A percentile compares a stretch with the other conserved stretches of the same genome.
Evolutionary conservation across 2,888 invertebrate genomes (phyloP).

Genomic region (Masnerella sp.): DNA sequence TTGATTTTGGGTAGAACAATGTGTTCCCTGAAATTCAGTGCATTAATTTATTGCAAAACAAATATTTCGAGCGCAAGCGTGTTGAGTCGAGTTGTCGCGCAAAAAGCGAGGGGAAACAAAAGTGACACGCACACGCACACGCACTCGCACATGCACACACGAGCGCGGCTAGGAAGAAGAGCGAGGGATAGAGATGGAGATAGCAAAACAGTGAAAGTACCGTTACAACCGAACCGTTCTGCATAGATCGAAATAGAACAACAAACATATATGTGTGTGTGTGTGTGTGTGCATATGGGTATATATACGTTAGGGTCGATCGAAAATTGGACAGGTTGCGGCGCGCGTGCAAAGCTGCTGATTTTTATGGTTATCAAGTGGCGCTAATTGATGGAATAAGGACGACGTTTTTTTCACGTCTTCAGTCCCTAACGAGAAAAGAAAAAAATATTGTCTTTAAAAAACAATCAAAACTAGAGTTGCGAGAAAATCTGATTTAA

Average conservation of each 20-base stretch:
- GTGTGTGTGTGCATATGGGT: background rate
- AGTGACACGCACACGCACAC: background rate
- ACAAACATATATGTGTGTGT: background rate
- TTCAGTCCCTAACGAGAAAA: too few species aligned
- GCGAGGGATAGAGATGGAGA: too few species aligned
- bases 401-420: too few species aligned
- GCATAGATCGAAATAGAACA: slow-evolving; percentile 39
- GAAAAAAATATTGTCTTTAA: too few species aligned
- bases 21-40: slow-evolving; percentile 7
- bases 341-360: too few species aligned
- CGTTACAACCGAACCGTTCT: slow-evolving; percentile 26
- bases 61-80: slow-evolving; percentile 8
- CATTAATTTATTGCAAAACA: slow-evolving; percentile 28
- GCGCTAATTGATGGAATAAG: too few species aligned
- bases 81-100: background rate
- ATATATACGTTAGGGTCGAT: background rate
- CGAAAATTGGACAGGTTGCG: background rate
- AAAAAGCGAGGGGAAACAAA: slow-evolving; percentile 8
- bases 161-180: background rate
- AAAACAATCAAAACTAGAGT: too few species aligned
- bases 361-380: too few species aligned
- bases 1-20: slow-evolving; percentile 38
- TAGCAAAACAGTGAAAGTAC: slow-evolving; percentile 26
- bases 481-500: too few species aligned
- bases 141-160: too few species aligned